Evolutionary conservation across 2,797 vertebrate species (phyloP).

Genomic region (Pachyuromys duprasi): DNA sequence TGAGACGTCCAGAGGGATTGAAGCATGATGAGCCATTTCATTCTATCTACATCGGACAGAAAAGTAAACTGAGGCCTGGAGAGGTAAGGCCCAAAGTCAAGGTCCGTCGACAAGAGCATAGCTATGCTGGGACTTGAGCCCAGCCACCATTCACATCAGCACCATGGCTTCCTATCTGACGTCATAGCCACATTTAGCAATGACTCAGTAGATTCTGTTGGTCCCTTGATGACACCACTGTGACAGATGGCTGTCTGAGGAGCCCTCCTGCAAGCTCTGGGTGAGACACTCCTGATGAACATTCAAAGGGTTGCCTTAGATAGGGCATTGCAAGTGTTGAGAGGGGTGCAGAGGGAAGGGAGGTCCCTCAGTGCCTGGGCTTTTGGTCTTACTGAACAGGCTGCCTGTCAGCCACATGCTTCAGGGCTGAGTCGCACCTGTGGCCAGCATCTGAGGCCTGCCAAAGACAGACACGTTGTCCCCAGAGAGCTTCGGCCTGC

Average conservation of each 20-base stretch:
- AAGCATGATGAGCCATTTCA: background rate
- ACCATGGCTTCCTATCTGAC: background rate
- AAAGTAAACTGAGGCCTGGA: background rate
- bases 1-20: background rate
- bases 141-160: background rate
- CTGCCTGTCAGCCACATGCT: background rate
- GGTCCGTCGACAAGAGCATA: background rate
- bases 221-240: too few species aligned
- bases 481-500: background rate
- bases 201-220: background rate
- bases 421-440: accelerated
- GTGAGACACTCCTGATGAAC: background rate
- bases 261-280: background rate
- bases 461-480: too few species aligned
- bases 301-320: background rate
- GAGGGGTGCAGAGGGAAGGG: background rate
- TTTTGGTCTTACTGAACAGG: background rate
- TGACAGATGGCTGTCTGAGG: background rate
- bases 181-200: background rate
- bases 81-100: background rate
- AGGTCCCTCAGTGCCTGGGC: background rate
- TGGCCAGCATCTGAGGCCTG: background rate
- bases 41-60: background rate
- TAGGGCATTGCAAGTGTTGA: background rate
- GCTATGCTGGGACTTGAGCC: background rate